Conservation (phyloP, 2,113 vertebrate genomes). For the Isurus oxyrinchus region DNA sequence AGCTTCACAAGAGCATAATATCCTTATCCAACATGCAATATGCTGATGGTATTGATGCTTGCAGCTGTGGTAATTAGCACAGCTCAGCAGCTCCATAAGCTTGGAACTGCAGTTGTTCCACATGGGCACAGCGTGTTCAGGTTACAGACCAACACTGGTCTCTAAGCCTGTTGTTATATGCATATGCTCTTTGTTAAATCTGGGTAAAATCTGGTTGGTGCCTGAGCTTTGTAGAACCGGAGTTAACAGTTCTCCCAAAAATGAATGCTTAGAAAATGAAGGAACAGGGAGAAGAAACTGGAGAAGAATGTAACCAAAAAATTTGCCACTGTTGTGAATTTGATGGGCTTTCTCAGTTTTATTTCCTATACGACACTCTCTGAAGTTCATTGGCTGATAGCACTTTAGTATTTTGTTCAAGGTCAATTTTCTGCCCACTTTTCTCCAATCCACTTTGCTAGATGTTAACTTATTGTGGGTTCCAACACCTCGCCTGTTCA, state of each 20-base stretch:
- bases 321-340: too few species aligned
- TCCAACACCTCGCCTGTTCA: not conserved
- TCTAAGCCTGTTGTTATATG: not conserved
- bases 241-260: not conserved
- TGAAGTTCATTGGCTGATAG: not conserved
- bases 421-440: not conserved
- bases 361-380: not conserved
- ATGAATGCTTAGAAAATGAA: not conserved
- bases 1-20: not conserved
- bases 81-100: not conserved
- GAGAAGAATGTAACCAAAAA: not conserved
- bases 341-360: not conserved
- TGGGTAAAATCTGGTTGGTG: not conserved
- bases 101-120: not conserved
- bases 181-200: not conserved
- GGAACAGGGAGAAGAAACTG: not conserved
- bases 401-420: not conserved
- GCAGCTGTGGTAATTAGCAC: constrained; percentile 13
- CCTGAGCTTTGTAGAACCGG: not conserved
- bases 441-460: not conserved
- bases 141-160: not conserved
- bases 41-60: not conserved
- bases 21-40: not conserved
- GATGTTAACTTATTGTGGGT: too few species aligned
- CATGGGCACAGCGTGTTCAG: too few species aligned